Base-by-base conservation (phyloP, 1,140 invertebrate genomes). In the Trichoplusia ni region DNA sequence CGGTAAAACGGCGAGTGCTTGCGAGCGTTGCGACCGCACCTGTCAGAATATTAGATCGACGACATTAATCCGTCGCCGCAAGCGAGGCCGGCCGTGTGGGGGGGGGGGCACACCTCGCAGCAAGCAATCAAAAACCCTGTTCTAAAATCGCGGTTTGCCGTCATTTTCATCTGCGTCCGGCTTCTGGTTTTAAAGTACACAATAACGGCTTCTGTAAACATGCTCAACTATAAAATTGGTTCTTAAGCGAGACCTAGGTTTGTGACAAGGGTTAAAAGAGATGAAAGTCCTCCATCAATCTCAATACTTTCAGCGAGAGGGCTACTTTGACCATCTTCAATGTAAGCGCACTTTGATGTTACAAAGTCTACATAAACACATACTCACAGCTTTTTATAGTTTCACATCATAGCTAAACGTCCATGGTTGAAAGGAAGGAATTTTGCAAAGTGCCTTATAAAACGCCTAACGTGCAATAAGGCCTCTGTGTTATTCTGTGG, bases 401-500 rank as follows among this genome's bases (percentile, higher is more conserved):
- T 46, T 46, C 14, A 25, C 27, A 35, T 46, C 6, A 23, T 23
- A 60, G 19, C 23, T n/a, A n/a, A 13, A 40, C 23, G 37, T 13
- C 11, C 33, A 33, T 19, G 35, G 38, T 46, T 31, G 23, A 64
- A 54, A 60, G 59, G 53, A 63, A 68, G 54, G 67, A 64, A 82
- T 84, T 86, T 86, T 73, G 85, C 87, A 81, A 88, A 83, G 59
- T 59, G 61, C 70, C 81, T 79, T 84, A 81, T 84, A 84, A 84
- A 86, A 84, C 73, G 75, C 72, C 75, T 82, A 77, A 82, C 77
- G 72, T 60, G 76, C 74, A 83, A 83, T 85, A 80, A 85, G 75
- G 79, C 82, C 79, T 86, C 78, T 85, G 82, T 86, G 87, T 90
- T 90, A 85, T 90, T 84, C 81, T 87, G 82, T 87, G 82, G 87